phyloP scores from a whole-genome alignment of 2,888 invertebrate species.

The Punctoribates punctum region DNA sequence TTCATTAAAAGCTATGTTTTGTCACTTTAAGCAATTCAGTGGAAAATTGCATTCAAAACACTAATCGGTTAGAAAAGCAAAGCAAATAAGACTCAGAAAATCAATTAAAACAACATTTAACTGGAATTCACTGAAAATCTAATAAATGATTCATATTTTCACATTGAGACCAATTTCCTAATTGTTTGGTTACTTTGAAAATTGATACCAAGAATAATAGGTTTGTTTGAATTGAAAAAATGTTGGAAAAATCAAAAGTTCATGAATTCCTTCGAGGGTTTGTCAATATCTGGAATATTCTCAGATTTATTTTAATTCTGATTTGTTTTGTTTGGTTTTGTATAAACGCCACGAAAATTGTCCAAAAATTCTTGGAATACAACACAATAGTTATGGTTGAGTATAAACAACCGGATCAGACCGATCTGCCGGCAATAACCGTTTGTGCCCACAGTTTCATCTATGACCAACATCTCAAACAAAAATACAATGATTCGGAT shows the following conservation, averaged over 20 bases:
- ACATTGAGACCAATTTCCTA: too few relatives aligned
- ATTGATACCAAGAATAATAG: too few relatives aligned
- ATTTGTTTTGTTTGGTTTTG: background rate
- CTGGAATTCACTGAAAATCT: too few relatives aligned
- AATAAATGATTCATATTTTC: too few relatives aligned
- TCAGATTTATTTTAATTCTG: background rate
- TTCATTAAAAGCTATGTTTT: too few relatives aligned
- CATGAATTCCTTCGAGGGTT: background rate
- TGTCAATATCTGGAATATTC: background rate
- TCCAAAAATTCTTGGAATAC: slow-evolving; percentile 7
- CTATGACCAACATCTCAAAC: background rate
- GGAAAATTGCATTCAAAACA: too few relatives aligned
- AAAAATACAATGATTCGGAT: background rate
- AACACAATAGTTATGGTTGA: slow-evolving; percentile 34
- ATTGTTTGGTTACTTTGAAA: too few relatives aligned
- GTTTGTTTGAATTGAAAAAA: background rate
- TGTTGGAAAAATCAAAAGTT: background rate
- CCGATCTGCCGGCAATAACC: slow-evolving; percentile 34
- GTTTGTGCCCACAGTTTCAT: slow-evolving; percentile 24
- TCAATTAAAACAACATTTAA: too few relatives aligned
- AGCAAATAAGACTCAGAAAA: too few relatives aligned
- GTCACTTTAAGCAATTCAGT: too few relatives aligned
- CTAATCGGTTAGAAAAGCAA: too few relatives aligned
- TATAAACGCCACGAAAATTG: background rate
- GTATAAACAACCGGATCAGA: background rate